Conservation (phyloP, 2,113 vertebrate genomes). For the Conger conger region DNA sequence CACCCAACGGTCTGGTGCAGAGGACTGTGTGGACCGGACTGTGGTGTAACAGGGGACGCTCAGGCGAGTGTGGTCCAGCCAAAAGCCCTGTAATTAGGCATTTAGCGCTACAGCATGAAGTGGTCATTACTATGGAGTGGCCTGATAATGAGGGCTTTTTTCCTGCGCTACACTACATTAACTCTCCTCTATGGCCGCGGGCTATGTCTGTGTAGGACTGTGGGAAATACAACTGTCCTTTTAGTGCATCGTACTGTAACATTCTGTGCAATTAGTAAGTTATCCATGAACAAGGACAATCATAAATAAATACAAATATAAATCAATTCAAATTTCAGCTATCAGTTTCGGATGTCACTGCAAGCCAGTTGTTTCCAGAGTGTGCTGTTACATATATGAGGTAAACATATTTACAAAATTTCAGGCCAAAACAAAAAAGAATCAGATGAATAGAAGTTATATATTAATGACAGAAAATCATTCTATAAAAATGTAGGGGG, state of each 20-base stretch:
- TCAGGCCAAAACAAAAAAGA: too few relatives aligned
- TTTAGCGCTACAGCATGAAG: constrained; percentile 46
- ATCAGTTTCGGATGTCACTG: too few relatives aligned
- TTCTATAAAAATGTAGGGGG: too few relatives aligned
- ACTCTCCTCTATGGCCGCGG: constrained; percentile 51
- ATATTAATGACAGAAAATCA: too few relatives aligned
- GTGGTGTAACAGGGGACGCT: constrained; percentile 51
- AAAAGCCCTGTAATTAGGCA: constrained; percentile 57
- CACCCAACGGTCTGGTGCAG: constrained; percentile 46
- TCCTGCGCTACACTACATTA: constrained; percentile 53
- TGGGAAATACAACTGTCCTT: constrained; percentile 29
- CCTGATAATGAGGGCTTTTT: constrained; percentile 54
- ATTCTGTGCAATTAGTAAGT: neutral
- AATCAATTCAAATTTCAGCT: too few relatives aligned
- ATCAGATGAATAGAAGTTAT: too few relatives aligned
- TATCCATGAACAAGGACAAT: neutral
- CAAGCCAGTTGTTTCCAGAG: too few relatives aligned
- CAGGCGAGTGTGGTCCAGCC: constrained; percentile 52
- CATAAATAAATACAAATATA: neutral
- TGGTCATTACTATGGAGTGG: constrained; percentile 55
- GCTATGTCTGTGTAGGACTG: constrained; percentile 44
- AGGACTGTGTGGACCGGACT: constrained; percentile 48
- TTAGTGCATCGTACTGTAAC: neutral
- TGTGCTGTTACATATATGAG: too few relatives aligned
- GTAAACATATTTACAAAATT: too few relatives aligned